Percentiles rank a stretch among this genome's conserved stretches.
Conservation (phyloP, 2,888 invertebrate genomes). For the Aleiodes testaceus region DNA sequence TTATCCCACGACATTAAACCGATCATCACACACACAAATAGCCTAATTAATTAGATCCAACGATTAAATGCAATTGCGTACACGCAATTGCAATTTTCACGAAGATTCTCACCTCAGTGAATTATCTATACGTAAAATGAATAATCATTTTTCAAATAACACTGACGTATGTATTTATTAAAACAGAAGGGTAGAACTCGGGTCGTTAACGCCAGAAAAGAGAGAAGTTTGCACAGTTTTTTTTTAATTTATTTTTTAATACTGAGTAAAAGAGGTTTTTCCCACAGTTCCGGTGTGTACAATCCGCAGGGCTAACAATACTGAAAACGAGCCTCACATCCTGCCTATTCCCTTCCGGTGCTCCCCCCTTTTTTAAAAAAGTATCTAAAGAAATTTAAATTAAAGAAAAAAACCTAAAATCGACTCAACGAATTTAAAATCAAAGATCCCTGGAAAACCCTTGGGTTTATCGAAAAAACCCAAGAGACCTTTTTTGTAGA, state of each 20-base stretch:
- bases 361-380: slow-evolving; percentile 8
- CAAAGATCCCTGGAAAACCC: too few species aligned
- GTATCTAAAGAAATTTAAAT: too few species aligned
- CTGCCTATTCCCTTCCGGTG: slow-evolving; percentile 61
- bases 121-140: not conserved
- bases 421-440: too few species aligned
- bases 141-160: slow-evolving; percentile 7
- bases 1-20: slow-evolving; percentile 23
- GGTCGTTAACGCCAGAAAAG: slow-evolving; percentile 37
- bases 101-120: slow-evolving; percentile 26
- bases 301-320: slow-evolving; percentile 53
- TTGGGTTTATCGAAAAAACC: too few species aligned
- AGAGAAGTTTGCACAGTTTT: slow-evolving; percentile 5
- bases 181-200: not conserved
- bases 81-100: slow-evolving; percentile 52
- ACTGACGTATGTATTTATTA: not conserved
- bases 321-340: slow-evolving; percentile 56
- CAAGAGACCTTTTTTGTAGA: too few species aligned
- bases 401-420: too few species aligned
- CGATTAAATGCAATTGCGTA: slow-evolving; percentile 31
- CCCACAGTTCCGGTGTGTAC: slow-evolving; percentile 65
- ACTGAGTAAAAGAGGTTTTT: slow-evolving; percentile 56
- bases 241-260: not conserved
- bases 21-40: slow-evolving; percentile 35
- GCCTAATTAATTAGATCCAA: slow-evolving; percentile 60